phyloP scores from a whole-genome alignment of 2,113 vertebrate genomes.

The Chloropsis cyanopogon region DNA sequence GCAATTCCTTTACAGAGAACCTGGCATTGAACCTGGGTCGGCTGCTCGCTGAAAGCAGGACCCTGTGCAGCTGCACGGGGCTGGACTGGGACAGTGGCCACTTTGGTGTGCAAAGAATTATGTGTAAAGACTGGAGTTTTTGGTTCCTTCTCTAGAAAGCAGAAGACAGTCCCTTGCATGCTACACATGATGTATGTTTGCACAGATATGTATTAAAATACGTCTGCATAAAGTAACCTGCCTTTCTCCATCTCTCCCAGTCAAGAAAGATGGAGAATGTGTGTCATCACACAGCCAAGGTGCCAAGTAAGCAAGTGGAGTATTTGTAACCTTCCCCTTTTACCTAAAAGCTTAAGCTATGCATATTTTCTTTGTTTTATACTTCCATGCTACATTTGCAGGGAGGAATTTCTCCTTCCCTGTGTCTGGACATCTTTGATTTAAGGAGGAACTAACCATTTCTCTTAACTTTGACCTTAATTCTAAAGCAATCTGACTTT shows the following conservation, averaged over 20 bases:
- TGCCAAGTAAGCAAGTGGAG: background rate
- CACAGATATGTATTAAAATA: background rate
- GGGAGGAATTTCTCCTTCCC: background rate
- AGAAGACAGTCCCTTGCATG: background rate
- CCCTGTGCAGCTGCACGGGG: no score
- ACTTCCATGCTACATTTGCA: background rate
- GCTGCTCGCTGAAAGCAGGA: background rate
- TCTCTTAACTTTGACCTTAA: background rate
- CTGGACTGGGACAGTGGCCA: background rate
- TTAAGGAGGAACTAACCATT: background rate
- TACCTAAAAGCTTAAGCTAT: background rate
- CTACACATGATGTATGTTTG: background rate
- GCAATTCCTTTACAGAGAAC: background rate
- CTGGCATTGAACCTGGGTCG: background rate
- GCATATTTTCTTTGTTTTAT: background rate
- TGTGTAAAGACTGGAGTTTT: background rate
- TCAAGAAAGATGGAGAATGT: background rate
- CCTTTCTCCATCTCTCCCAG: background rate
- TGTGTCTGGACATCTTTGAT: background rate
- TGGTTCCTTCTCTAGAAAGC: background rate
- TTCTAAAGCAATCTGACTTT: background rate
- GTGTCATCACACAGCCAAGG: background rate
- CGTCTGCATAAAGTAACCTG: background rate
- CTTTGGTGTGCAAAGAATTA: background rate
- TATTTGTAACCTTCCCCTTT: background rate